Evolutionary conservation across 1,140 invertebrate genomes (phyloP).

Genomic region (Patella vulgata): DNA sequence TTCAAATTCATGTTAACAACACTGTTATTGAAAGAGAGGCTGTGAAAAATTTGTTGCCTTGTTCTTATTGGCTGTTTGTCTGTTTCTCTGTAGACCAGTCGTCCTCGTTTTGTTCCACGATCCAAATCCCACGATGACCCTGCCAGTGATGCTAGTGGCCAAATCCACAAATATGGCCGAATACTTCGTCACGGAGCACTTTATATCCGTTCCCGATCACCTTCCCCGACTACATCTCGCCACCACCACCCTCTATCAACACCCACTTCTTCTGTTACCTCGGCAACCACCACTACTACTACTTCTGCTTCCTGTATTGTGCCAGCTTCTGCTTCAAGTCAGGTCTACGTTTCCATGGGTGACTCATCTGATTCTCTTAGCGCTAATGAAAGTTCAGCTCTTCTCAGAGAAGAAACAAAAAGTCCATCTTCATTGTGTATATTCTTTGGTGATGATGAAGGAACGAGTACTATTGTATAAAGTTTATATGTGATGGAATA

Average conservation of each 20-base stretch:
- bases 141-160: slow-evolving; percentile 44
- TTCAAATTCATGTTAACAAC: no score
- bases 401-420: slow-evolving; percentile 69
- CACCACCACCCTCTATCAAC: slow-evolving; percentile 33
- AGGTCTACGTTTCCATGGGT: slow-evolving; percentile 72
- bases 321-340: slow-evolving; percentile 8
- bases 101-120: slow-evolving; percentile 57
- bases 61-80: slow-evolving; percentile 5
- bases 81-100: slow-evolving; percentile 40
- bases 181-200: slow-evolving; percentile 51
- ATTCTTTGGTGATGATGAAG: slow-evolving; percentile 75
- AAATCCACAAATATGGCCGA: slow-evolving; percentile 40
- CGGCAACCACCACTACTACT: slow-evolving; percentile 29
- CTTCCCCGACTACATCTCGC: slow-evolving; percentile 19
- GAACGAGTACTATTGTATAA: no score
- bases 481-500: no score
- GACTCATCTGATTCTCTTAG: slow-evolving; percentile 74
- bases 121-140: slow-evolving; percentile 65
- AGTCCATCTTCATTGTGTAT: slow-evolving; percentile 75
- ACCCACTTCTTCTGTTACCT: slow-evolving; percentile 50
- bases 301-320: neutral
- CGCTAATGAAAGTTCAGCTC: slow-evolving; percentile 73
- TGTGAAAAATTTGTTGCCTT: neutral
- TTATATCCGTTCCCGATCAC: slow-evolving; percentile 13
- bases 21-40: neutral